Conservation (phyloP, 2,888 invertebrate genomes). For the Zhuqinia jingwanae region DNA sequence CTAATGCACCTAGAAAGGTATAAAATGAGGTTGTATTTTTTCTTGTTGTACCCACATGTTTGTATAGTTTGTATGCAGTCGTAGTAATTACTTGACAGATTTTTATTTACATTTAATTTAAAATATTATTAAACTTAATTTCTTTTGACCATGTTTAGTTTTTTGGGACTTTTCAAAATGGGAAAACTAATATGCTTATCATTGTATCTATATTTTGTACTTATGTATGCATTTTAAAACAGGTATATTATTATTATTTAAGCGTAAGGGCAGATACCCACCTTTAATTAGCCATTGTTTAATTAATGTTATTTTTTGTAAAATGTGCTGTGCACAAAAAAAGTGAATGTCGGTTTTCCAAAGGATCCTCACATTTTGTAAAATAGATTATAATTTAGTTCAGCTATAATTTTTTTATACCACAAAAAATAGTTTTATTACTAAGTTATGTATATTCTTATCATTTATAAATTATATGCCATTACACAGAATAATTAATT, state of each 20-base stretch:
- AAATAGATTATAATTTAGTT: conserved; percentile 21
- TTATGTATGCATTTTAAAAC: conserved; percentile 25
- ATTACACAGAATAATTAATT: too few species aligned
- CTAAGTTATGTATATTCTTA: not conserved
- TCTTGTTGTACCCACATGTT: conserved; percentile 23
- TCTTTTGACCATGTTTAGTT: conserved; percentile 5
- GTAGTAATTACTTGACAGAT: too few species aligned
- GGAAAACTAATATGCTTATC: conserved; percentile 64
- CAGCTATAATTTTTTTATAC: not conserved
- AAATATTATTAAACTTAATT: too few species aligned
- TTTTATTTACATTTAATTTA: too few species aligned
- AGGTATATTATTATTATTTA: not conserved
- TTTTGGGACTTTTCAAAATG: conserved; percentile 20
- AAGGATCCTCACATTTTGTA: conserved; percentile 69
- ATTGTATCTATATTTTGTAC: conserved; percentile 47
- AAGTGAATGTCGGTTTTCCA: conserved; percentile 58
- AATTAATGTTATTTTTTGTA: conserved; percentile 26
- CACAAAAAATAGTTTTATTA: not conserved
- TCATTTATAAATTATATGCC: too few species aligned
- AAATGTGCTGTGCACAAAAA: conserved; percentile 48
- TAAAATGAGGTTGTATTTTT: conserved; percentile 13
- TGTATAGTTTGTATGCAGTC: not conserved
- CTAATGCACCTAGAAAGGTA: not conserved
- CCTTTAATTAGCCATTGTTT: conserved; percentile 13
- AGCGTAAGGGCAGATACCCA: conserved; percentile 25